Conservation (phyloP, 2,797 vertebrate genomes). For the Mallotus villosus region DNA sequence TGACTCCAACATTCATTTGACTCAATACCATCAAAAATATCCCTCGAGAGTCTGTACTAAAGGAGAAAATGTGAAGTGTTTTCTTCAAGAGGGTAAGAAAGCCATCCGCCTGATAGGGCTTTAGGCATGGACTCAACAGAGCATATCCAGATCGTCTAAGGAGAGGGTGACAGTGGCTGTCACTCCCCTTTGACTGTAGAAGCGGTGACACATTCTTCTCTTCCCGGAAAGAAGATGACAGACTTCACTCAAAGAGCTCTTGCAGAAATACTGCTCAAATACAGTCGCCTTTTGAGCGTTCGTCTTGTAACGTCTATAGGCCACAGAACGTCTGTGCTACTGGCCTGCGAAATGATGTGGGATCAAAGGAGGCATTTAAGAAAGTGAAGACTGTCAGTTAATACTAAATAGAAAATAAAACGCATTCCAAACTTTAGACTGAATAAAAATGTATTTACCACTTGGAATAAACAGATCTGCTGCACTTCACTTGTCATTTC, state of each 20-base stretch:
- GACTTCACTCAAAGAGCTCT: conserved; percentile 1
- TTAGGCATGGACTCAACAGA: background rate
- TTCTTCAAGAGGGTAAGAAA: conserved; percentile 1
- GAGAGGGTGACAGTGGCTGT: conserved; percentile 7
- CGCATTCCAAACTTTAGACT: too few relatives aligned
- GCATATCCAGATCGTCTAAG: background rate
- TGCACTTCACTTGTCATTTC: too few relatives aligned
- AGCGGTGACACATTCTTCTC: background rate
- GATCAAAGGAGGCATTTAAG: too few relatives aligned
- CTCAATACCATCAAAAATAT: background rate
- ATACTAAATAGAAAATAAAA: too few relatives aligned
- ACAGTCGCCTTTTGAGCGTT: background rate
- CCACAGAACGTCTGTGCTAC: background rate
- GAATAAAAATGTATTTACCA: too few relatives aligned
- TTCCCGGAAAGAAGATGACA: background rate
- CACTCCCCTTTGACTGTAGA: background rate
- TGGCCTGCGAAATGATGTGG: too few relatives aligned
- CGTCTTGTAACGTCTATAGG: too few relatives aligned
- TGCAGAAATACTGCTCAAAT: background rate
- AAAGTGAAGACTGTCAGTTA: too few relatives aligned
- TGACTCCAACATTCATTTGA: background rate
- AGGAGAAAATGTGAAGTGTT: conserved; percentile 3
- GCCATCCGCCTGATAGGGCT: background rate
- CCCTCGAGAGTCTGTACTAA: background rate
- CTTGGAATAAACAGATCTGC: background rate